A percentile compares a stretch with the other conserved stretches of the same genome.
Evolutionary conservation across 2,797 vertebrate species (phyloP).

Genomic region (Sandelia bainsii): DNA sequence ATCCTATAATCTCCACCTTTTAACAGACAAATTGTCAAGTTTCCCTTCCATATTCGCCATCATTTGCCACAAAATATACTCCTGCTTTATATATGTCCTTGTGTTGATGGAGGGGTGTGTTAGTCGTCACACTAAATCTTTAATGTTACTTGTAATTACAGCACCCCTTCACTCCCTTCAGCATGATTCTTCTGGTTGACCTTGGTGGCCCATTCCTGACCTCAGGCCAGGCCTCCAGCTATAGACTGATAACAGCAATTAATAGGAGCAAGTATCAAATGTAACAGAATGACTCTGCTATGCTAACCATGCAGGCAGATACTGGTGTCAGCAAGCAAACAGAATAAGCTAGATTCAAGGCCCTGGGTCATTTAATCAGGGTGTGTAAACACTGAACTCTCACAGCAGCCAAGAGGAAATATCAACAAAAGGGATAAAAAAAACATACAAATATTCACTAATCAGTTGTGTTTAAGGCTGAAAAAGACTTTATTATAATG

Average conservation of each 20-base stretch:
- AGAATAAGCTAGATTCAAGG: slow-evolving; percentile 52
- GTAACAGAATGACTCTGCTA: slow-evolving; percentile 82
- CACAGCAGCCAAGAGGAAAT: slow-evolving; percentile 36
- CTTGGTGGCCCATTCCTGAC: slow-evolving; percentile 69
- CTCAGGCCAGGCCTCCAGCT: slow-evolving; percentile 39
- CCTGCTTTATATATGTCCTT: background rate
- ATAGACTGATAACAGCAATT: slow-evolving; percentile 73
- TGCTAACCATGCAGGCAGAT: slow-evolving; percentile 68
- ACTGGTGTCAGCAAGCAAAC: slow-evolving; percentile 66
- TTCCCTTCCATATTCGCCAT: background rate
- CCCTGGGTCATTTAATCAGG: slow-evolving; percentile 61
- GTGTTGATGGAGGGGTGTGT: background rate
- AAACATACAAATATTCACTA: slow-evolving; percentile 12
- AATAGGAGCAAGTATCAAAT: slow-evolving; percentile 82
- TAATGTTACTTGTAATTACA: background rate
- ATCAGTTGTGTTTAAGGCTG: slow-evolving; percentile 18
- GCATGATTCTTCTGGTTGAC: slow-evolving; percentile 65
- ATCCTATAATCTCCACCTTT: slow-evolving; percentile 56
- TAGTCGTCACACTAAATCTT: background rate
- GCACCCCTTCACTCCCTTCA: no score
- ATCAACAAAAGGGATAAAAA: slow-evolving; percentile 24
- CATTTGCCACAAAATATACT: slow-evolving; percentile 6
- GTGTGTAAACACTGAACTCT: slow-evolving; percentile 61
- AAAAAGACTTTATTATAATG: slow-evolving; percentile 29
- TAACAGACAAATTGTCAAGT: slow-evolving; percentile 9